A percentile compares a stretch with the other conserved stretches of the same genome.
phyloP scores from a whole-genome alignment of 1,140 invertebrate species.

The Samia ricini region DNA sequence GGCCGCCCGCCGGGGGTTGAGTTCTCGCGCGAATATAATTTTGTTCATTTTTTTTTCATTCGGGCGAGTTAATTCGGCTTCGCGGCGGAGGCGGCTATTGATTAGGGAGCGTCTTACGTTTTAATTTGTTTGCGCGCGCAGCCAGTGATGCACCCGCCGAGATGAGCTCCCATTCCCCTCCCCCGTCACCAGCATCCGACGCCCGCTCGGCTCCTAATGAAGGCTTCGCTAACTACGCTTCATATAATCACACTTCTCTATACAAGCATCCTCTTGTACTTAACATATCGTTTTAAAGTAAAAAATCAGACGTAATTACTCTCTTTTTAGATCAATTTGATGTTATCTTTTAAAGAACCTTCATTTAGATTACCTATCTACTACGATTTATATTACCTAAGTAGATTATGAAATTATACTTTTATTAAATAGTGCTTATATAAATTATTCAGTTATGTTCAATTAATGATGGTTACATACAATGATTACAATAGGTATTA shows the following conservation, averaged over 20 bases:
- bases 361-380: too few relatives aligned
- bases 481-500: too few relatives aligned
- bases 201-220: slow-evolving; percentile 51
- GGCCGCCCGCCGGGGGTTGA: slow-evolving; percentile 39
- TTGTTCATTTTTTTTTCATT: slow-evolving; percentile 77
- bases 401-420: too few relatives aligned
- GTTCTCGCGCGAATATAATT: slow-evolving; percentile 75
- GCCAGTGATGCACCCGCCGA: slow-evolving; percentile 62
- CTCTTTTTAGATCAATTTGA: too few relatives aligned
- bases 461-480: too few relatives aligned
- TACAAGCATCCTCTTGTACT: background rate
- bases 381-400: too few relatives aligned
- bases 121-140: slow-evolving; percentile 78
- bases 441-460: too few relatives aligned
- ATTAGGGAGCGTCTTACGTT: slow-evolving; percentile 77
- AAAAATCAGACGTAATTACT: background rate
- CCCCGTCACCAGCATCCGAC: slow-evolving; percentile 23
- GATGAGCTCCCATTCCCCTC: slow-evolving; percentile 44
- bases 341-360: too few relatives aligned
- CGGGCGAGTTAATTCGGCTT: slow-evolving; percentile 75
- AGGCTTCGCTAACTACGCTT: slow-evolving; percentile 62
- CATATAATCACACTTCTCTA: slow-evolving; percentile 42
- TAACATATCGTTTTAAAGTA: background rate
- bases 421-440: too few relatives aligned
- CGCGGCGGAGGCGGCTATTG: slow-evolving; percentile 73